phyloP scores from a whole-genome alignment of 92 coral and sea anemone species.

The Plumapathes pennacea region DNA sequence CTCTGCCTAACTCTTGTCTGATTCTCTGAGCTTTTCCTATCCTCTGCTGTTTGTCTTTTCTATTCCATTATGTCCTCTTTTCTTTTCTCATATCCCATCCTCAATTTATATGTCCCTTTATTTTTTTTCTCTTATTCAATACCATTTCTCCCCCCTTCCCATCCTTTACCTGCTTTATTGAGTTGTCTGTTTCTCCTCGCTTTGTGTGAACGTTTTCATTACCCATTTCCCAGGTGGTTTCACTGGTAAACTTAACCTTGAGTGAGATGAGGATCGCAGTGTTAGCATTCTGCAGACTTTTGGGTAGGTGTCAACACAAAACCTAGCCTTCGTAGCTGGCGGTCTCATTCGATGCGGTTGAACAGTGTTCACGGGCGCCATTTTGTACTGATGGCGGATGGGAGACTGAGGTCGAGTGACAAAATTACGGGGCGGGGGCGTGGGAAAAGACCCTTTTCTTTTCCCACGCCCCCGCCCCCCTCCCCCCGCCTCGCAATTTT shows the following conservation, averaged over 20 bases:
- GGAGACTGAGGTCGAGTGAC: no score
- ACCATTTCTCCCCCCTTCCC: background rate
- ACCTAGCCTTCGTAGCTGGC: no score
- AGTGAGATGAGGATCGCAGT: conserved; percentile 88
- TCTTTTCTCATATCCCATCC: background rate
- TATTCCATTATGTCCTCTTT: background rate
- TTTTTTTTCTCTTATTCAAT: background rate
- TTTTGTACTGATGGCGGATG: no score
- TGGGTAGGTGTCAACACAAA: conserved; percentile 48
- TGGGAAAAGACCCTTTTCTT: no score
- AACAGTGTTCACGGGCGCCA: no score
- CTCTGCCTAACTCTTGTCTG: background rate
- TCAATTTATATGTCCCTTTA: background rate
- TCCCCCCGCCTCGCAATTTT: no score
- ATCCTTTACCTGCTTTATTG: background rate
- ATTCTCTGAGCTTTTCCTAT: background rate
- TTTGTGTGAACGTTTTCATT: background rate
- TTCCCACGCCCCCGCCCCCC: no score
- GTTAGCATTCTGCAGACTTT: conserved; percentile 74
- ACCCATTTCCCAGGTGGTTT: conserved; percentile 63
- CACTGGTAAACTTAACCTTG: conserved; percentile 72
- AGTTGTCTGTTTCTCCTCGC: background rate
- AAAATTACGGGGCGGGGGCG: no score
- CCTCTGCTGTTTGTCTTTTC: background rate
- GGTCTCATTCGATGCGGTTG: no score